Base-by-base conservation (phyloP, 2,797 vertebrate species). In the Perodicticus potto region DNA sequence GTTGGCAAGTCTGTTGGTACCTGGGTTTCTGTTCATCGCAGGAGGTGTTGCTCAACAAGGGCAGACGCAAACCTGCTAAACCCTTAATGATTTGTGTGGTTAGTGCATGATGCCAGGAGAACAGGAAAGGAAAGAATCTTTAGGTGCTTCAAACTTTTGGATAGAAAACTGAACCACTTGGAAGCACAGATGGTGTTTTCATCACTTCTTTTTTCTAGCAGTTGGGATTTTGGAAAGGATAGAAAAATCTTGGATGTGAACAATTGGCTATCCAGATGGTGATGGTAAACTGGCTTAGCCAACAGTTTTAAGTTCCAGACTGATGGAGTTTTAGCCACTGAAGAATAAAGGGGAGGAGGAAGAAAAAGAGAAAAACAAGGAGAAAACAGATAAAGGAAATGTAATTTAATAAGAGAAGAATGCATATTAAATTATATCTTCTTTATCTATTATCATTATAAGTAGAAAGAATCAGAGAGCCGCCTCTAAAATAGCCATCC, bases 131-230 rank as follows among this genome's bases (percentile, higher is more conserved):
- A 34, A 55, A 70, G 59, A 45, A 32, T 67, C 92, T 95, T 81
- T 57, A 77, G 89, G 19, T 59, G 43, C 14, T 34, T 45, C 8
- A 6, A 55, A 83, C 77, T 74, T 76, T 89, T 63, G 72, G 86
- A 80, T 49, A 86, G 89, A 83, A 96, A 93, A 72, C 8, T 9
- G 63, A 96, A 55, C 55, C 49, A 53, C 86, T 88, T 94, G 91
- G 89, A 73, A 84, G n/a, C 80, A 86, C 95, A 97, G 86, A 97
- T 91, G 94, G 88, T 95, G 90, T 95, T 97, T 97, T 93, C 86
- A 91, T 93, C 72, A 61, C 73, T 92, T 61, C 55, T 43, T 45
- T 76, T 91, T 45, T 72, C 63, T 87, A 84, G 73, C 86, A 89
- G 80, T 93, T 96, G 96, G 93, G 70, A 93, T 91, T 86, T 91